phyloP scores from a whole-genome alignment of 1,140 invertebrate species.

The Diuraphis noxia region DNA sequence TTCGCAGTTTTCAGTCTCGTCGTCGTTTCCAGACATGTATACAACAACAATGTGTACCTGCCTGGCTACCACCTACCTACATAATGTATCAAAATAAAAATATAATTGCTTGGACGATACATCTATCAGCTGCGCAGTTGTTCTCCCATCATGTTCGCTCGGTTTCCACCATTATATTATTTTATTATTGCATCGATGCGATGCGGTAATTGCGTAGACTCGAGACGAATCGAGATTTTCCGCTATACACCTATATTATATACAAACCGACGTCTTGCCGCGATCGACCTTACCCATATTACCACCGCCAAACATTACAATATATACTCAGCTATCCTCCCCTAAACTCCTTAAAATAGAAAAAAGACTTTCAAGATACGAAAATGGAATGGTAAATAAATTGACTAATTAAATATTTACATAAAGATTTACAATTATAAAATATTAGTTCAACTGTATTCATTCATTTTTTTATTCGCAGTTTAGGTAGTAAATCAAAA shows the following conservation, averaged over 20 bases:
- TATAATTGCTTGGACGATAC: constrained; percentile 16
- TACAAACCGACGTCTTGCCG: not conserved
- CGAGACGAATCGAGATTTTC: not conserved
- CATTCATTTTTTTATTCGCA: not conserved
- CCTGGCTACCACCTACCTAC: no score
- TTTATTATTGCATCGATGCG: not conserved
- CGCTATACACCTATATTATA: not conserved
- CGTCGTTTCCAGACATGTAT: not conserved
- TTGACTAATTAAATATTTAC: not conserved
- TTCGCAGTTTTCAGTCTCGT: constrained; percentile 38
- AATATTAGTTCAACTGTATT: not conserved
- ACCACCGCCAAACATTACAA: not conserved
- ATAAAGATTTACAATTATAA: not conserved
- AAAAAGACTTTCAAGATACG: not conserved
- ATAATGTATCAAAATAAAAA: not conserved
- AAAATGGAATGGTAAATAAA: not conserved
- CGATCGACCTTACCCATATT: not conserved
- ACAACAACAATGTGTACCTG: not conserved
- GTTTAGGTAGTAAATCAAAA: not conserved
- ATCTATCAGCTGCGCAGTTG: not conserved
- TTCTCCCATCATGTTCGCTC: not conserved
- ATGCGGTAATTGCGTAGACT: not conserved
- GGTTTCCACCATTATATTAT: constrained; percentile 3
- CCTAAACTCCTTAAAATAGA: not conserved
- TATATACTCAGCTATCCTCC: not conserved